Base-by-base conservation (phyloP, 2,113 vertebrate genomes). In the Osmerus mordax region DNA sequence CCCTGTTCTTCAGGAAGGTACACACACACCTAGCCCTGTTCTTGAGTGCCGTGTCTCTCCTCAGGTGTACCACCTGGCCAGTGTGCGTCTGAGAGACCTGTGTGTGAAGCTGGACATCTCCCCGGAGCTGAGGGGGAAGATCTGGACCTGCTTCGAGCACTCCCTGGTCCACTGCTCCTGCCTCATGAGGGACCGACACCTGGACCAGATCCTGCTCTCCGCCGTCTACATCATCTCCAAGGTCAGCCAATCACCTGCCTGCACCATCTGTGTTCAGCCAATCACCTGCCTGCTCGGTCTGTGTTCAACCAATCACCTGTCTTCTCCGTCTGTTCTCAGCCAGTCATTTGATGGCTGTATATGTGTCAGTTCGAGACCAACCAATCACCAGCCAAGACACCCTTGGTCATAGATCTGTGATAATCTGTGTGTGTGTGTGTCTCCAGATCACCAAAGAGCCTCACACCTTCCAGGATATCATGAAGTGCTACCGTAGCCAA, bases 401-500 rank as follows among this genome's bases (percentile, higher is more conserved):
- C 25, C 41, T n/a, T n/a, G n/a, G 18, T 65, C 12, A 29, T 65
- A 7, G 14, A 65, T 65, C 28, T 54, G 52, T 54, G 9, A 13
- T 54, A 28, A 28, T 3, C 2, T 28, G 25, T 28, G 41, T 12
- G 41, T 12, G 41, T 47, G 41, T 47, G 9, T 47, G 8, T 47
- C 9, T 47, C 41, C 41, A 99, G 97, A 94, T 98, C 80, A 94
- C 95, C 80, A 98, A 97, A 90, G 96, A 99, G 81, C 93, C 96
- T 78, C 93, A 93, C 90, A 94, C 93, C 68, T 99, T 99, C 86
- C 96, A 98, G 78, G 96, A 99, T 89, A 99, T 99, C 87, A 99
- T 99, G 96, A 98, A 96, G 88, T 97, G 95, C 87, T 99, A 99
- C 61, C 94, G 97, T 80, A 97, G 96, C 80, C 97, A 99, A 74